Evolutionary conservation across 2,797 vertebrate species (phyloP), one percentile per base, ranked within the genome.

Genomic region (Hippopotamyrus pictus): DNA sequence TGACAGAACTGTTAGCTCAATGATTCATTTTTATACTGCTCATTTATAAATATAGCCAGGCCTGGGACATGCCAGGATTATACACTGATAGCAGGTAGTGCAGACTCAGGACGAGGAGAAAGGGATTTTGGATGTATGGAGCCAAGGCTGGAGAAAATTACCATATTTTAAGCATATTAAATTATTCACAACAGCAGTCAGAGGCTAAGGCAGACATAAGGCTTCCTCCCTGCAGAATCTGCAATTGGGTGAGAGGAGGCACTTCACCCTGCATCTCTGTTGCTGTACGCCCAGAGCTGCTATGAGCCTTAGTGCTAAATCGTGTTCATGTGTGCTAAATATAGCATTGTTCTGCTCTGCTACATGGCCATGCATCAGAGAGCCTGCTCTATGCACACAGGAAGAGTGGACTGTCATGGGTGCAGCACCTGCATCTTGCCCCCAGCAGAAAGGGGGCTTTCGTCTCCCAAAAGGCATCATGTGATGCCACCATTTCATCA

Each of bases 91-190:
- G 7, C 86, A 59, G 41, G 14, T 59, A 59, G 86, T 51, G 33
- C 22, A 33, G 86, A 87, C 59, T 51, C 53, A 37, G 86, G 86
- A 51, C 51, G 8, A 33, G 53, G 5, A 29, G 33, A 41, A 25
- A 50, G 85, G 50, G 51, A 51, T 25, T 87, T 44, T 87, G 33
- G 7, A 87, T 59, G 85, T 41, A 57, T 53, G 14, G 11, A 37
- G 22, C 22, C n/a, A 59, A 69, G 87, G 46, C 88, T 82, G 69
- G 2, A 41, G 86, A 59, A 29, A 62, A 88, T 88, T 54, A 79
- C 25, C 87, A 73, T 76, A 76, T 76, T 69, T 41, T 51, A 88
- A 88, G 69, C 88, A 79, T 79, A 69, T 53, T 88, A 33, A 88
- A 88, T 88, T 76, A 76, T 88, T 79, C 65, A 79, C 48, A 54